Evolutionary conservation across 2,113 vertebrate species (phyloP), one percentile per base, ranked within the genome.

Genomic region (Taurulus bubalis): DNA sequence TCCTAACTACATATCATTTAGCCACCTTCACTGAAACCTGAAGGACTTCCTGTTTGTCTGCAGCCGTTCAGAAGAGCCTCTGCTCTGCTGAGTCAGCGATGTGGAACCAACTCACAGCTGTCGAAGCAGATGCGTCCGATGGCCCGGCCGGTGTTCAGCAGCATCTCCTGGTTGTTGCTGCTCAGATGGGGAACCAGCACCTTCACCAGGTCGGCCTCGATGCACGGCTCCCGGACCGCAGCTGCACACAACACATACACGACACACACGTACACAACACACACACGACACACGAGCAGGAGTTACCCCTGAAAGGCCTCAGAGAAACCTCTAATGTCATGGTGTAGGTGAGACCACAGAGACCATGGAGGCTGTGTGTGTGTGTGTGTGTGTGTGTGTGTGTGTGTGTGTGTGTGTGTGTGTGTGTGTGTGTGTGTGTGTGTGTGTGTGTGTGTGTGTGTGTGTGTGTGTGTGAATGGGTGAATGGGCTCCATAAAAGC

Each of bases 121-220:
- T 96, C 94, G 0, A 97, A 97, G 81, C 97, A 97, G 91, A 98
- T 97, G 12, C 95, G 95, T 38, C 97, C 97, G 16, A 97, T 97
- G 82, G 97, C 96, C 34, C 96, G 92, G 81, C 96, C 96, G 0
- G 94, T 94, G 34, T 97, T 95, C 42, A 98, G 95, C 85, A 98
- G 86, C 91, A 95, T 94, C 53, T 97, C 96, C 85, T 95, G 92
- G 68, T 97, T 89, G 3, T 79, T 86, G 83, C 95, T 96, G 74
- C 95, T 93, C 87, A 98, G 91, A 55, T 96, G 81, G 51, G 96
- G 96, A 78, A 97, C 87, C 90, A 97, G 70, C n/a, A 89, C 90
- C 34, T 82, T 84, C 40, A 98, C 95, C 84, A 98, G 90, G 16
- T 93, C 96, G 11, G 96, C 96, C 51, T 97, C 92, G 18, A 97